Evolutionary conservation across 2,797 vertebrate species (phyloP).

Genomic region (Tenualosa thibaudeaui): DNA sequence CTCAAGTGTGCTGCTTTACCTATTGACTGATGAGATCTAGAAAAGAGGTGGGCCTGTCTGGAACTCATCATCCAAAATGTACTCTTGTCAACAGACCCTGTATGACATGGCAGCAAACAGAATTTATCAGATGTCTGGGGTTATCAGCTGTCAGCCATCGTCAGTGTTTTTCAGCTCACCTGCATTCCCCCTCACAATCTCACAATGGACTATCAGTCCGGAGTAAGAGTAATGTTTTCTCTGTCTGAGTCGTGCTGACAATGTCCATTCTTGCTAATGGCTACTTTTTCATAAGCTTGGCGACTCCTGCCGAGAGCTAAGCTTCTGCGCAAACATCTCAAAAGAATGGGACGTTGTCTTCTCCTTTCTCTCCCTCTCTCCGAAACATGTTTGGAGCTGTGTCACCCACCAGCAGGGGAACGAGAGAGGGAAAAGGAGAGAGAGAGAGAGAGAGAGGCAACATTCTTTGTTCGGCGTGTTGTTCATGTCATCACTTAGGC

Average conservation of each 20-base stretch:
- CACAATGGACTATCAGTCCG: slow-evolving; percentile 43
- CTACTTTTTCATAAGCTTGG: slow-evolving; percentile 42
- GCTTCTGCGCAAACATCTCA: slow-evolving; percentile 16
- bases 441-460: background rate
- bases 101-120: background rate
- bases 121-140: background rate
- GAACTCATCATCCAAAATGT: background rate
- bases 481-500: slow-evolving; percentile 60
- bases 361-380: background rate
- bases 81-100: background rate
- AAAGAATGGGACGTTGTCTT: slow-evolving; percentile 17
- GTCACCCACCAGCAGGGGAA: background rate
- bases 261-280: slow-evolving; percentile 42
- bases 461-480: slow-evolving; percentile 45
- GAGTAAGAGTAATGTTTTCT: slow-evolving; percentile 43
- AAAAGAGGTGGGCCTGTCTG: background rate
- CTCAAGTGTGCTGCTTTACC: no score
- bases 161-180: background rate
- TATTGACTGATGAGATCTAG: background rate
- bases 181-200: background rate
- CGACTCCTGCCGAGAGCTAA: slow-evolving; percentile 39
- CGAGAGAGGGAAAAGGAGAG: slow-evolving; percentile 3
- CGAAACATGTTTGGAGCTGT: background rate
- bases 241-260: slow-evolving; percentile 48
- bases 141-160: slow-evolving; percentile 22